phyloP scores from a whole-genome alignment of 2,797 vertebrate genomes.

The Huso huso region DNA sequence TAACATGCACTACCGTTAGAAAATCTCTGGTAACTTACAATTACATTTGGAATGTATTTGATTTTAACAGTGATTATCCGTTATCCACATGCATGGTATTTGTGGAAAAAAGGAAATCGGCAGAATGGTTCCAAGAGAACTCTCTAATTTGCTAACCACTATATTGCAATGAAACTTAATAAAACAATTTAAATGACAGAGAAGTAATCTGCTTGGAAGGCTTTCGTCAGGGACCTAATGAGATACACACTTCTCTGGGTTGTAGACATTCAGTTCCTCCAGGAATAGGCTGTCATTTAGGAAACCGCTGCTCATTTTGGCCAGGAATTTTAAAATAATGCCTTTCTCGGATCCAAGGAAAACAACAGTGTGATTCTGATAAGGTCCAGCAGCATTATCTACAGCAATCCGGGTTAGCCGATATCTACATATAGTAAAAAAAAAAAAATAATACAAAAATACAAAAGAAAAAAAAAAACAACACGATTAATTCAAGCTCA shows the following conservation, averaged over 20 bases:
- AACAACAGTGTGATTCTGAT: slow-evolving; percentile 88
- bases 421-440: slow-evolving; percentile 62
- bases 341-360: slow-evolving; percentile 96
- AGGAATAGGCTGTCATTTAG: slow-evolving; percentile 94
- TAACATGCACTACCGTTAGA: slow-evolving; percentile 22
- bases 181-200: slow-evolving; percentile 65
- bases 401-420: slow-evolving; percentile 91
- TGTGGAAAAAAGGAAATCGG: slow-evolving; percentile 34
- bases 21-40: not conserved
- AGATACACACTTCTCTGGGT: slow-evolving; percentile 84
- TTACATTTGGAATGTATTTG: not conserved
- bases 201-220: slow-evolving; percentile 51
- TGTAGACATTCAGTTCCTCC: slow-evolving; percentile 94
- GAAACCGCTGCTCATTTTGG: slow-evolving; percentile 81
- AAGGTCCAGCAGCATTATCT: slow-evolving; percentile 80
- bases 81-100: slow-evolving; percentile 39
- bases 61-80: slow-evolving; percentile 34
- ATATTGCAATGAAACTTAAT: slow-evolving; percentile 59
- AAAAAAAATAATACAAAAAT: slow-evolving; percentile 32
- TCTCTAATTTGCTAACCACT: slow-evolving; percentile 27
- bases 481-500: not conserved
- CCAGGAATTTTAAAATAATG: slow-evolving; percentile 93
- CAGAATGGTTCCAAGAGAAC: slow-evolving; percentile 38
- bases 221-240: slow-evolving; percentile 17
- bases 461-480: too few relatives aligned